A percentile compares a stretch with the other conserved stretches of the same genome.
These are phyloP conservation scores for Ditylenchus dipsaci DNA, from an alignment of 1,140 invertebrate species.

Conservation along the genomic window DNA sequence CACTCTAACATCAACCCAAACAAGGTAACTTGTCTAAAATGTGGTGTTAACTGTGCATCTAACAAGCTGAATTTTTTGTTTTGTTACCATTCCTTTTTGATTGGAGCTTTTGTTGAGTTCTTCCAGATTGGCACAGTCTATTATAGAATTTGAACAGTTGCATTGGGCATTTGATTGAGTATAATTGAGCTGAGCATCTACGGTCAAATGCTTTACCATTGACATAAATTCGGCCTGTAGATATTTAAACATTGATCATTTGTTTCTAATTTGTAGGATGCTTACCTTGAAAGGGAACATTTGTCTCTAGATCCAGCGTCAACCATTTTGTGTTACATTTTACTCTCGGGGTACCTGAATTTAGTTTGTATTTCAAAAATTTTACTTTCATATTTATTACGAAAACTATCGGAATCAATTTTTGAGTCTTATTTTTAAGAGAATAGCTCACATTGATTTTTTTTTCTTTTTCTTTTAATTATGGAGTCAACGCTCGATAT, in stretches of 20 bases:
- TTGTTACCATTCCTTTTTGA: neutral
- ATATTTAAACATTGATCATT: neutral
- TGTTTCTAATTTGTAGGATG: neutral
- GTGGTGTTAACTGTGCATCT: no score
- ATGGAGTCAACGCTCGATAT: no score
- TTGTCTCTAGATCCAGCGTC: neutral
- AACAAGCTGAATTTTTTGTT: no score
- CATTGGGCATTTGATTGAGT: neutral
- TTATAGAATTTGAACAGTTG: neutral
- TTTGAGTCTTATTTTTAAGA: no score
- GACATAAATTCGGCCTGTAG: constrained; percentile 8
- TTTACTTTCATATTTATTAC: no score
- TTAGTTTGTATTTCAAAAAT: no score
- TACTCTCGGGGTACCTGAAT: neutral
- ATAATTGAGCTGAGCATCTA: neutral
- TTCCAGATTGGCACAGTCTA: constrained; percentile 6
- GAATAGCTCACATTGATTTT: no score
- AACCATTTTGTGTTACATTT: neutral
- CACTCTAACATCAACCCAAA: constrained; percentile 5
- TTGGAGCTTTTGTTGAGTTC: neutral
- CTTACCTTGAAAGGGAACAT: neutral
- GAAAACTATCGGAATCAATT: no score
- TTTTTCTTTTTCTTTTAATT: no score
- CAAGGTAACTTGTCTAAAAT: neutral
- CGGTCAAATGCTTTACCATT: constrained; percentile 2